These are phyloP conservation scores for Blastomussa wellsi DNA, from an alignment of 92 coral and sea anemone genomes.

Conservation along the genomic window DNA sequence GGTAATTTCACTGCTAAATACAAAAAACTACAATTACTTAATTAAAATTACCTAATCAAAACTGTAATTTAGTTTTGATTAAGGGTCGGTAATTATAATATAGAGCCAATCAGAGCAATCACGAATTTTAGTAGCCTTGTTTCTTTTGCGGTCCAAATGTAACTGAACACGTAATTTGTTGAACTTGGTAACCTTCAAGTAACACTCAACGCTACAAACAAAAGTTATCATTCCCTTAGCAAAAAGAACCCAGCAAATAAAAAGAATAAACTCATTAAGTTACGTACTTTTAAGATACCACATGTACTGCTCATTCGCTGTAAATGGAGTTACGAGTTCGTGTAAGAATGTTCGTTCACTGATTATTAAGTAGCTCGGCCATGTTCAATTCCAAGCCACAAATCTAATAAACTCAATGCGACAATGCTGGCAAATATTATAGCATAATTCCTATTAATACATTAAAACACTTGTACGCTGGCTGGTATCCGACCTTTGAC, in stretches of 20 bases:
- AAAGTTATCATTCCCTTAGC: background rate
- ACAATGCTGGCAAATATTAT: background rate
- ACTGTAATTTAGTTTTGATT: background rate
- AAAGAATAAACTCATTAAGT: background rate
- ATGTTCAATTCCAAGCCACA: background rate
- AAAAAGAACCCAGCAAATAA: background rate
- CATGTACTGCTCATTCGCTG: background rate
- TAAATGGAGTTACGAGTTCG: background rate
- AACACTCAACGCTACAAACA: background rate
- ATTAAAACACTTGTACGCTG: background rate
- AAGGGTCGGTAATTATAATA: background rate
- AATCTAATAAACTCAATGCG: background rate
- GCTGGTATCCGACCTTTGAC: background rate
- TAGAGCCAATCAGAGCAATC: too few species aligned
- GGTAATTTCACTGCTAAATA: background rate
- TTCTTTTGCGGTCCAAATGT: too few species aligned
- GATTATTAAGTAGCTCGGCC: background rate
- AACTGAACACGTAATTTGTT: too few species aligned
- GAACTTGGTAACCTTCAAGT: too few species aligned
- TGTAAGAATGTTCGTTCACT: background rate
- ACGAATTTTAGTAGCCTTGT: too few species aligned
- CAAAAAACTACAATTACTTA: background rate
- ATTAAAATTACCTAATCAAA: background rate
- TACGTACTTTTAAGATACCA: background rate
- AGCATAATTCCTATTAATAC: background rate